Evolutionary conservation across 2,113 vertebrate genomes (phyloP).

Genomic region (Hipposideros armiger): DNA sequence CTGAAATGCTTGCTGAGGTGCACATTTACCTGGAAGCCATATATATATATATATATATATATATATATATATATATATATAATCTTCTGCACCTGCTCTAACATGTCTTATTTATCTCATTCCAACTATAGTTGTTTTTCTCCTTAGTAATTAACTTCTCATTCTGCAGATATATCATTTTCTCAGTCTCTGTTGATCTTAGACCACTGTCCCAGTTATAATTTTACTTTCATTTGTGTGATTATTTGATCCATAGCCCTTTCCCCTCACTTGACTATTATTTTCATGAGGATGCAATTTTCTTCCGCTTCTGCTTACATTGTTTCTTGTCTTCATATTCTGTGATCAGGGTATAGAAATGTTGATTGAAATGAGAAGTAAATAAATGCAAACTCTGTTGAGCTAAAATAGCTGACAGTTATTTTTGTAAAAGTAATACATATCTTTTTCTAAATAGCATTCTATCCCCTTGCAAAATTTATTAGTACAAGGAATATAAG

Average conservation of each 20-base stretch:
- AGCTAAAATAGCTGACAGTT: background rate
- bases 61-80: background rate
- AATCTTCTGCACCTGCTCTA: background rate
- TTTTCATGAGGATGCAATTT: background rate
- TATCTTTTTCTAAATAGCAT: background rate
- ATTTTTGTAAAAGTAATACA: background rate
- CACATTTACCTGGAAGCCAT: background rate
- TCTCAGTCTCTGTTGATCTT: background rate
- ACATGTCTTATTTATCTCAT: background rate
- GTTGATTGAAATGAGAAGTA: background rate
- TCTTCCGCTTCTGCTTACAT: background rate
- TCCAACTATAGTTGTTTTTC: background rate
- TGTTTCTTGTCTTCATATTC: background rate
- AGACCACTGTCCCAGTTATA: background rate
- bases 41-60: background rate
- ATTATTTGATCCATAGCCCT: background rate
- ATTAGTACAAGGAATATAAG: background rate
- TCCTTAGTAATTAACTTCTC: background rate
- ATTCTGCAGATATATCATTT: background rate
- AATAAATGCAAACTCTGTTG: background rate
- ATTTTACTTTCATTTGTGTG: background rate
- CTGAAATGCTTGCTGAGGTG: background rate
- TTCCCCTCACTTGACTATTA: background rate
- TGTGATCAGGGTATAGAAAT: background rate
- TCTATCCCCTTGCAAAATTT: background rate